These are phyloP conservation scores for Seriola rivoliana DNA, from an alignment of 2,113 vertebrate genomes.

Conservation along the genomic window DNA sequence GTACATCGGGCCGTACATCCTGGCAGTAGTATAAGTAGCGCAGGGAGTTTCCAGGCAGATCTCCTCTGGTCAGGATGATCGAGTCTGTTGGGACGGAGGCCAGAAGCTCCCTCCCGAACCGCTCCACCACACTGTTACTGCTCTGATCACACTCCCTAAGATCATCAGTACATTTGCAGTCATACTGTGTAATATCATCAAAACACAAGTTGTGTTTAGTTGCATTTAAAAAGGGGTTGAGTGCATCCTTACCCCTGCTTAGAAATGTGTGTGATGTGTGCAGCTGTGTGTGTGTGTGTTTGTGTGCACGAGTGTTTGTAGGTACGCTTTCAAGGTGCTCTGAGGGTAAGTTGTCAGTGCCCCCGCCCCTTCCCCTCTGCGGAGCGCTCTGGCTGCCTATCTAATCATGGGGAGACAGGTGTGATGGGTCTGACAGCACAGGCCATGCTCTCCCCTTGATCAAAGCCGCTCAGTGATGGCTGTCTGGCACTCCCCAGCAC, in stretches of 20 bases:
- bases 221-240: constrained; percentile 26
- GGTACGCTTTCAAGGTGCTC: constrained; percentile 71
- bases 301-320: constrained; percentile 33
- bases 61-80: constrained; percentile 93
- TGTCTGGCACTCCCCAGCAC: constrained; percentile 78
- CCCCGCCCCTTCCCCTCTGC: constrained; percentile 71
- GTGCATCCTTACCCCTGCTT: constrained; percentile 32
- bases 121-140: constrained; percentile 88
- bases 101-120: constrained; percentile 92
- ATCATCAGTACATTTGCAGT: constrained; percentile 28
- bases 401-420: constrained; percentile 80
- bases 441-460: constrained; percentile 83
- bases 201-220: constrained; percentile 54
- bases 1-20: constrained; percentile 89
- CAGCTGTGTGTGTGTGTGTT: constrained; percentile 14
- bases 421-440: constrained; percentile 81
- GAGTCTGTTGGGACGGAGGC: constrained; percentile 88
- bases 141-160: constrained; percentile 92
- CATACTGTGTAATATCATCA: constrained; percentile 24
- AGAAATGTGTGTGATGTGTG: constrained; percentile 39
- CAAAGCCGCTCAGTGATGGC: constrained; percentile 83
- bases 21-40: constrained; percentile 96
- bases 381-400: constrained; percentile 72
- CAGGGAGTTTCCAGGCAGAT: constrained; percentile 95
- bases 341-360: constrained; percentile 79